Base-by-base conservation (phyloP, 1,140 invertebrate genomes). In the Vanessa atalanta region DNA sequence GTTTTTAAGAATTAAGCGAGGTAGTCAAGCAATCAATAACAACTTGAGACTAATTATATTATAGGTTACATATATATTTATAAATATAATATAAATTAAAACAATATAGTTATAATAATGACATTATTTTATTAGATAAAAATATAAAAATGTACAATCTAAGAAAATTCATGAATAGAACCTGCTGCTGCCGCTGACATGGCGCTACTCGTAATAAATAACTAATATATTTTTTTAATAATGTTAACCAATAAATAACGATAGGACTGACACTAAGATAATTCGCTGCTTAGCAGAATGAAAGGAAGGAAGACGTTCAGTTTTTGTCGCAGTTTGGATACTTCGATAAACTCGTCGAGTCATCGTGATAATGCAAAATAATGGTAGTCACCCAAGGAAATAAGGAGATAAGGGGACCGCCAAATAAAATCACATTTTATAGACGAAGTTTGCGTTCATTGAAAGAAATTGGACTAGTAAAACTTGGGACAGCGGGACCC, bases 401-500 rank as follows among this genome's bases (percentile, higher is more conserved):
- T 83, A 83, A 86, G 76, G 79, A 87, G 88, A 90, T 89, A 90
- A 84, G 85, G 73, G 76, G 74, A 73, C 83, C 76, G 75, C 75
- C 79, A 85, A 88, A 88, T 83, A 85, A 88, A 84, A 86, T 82
- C 78, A 83, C 79, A 85, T 79, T 91, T 91, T 89, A 88, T 87
- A 81, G 82, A 81, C 76, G 74, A 85, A 88, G 84, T 90, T 89
- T 81, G 82, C 72, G 78, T 80, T 88, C 82, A 91, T 90, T 91
- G 86, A 85, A 89, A 87, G 80, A 84, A 89, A 90, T 85, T 79
- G 82, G 79, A 67, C 75, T 77, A 83, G 82, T 80, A 68, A 77
- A 79, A 84, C 61, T 79, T 74, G 43, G 60, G 75, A 78, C 71
- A 77, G 79, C 57, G 63, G 76, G 83, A 80, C 80, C 72, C 82